These are phyloP conservation scores for Lerista edwardsae DNA, from an alignment of 2,797 vertebrate species.

Conservation along the genomic window DNA sequence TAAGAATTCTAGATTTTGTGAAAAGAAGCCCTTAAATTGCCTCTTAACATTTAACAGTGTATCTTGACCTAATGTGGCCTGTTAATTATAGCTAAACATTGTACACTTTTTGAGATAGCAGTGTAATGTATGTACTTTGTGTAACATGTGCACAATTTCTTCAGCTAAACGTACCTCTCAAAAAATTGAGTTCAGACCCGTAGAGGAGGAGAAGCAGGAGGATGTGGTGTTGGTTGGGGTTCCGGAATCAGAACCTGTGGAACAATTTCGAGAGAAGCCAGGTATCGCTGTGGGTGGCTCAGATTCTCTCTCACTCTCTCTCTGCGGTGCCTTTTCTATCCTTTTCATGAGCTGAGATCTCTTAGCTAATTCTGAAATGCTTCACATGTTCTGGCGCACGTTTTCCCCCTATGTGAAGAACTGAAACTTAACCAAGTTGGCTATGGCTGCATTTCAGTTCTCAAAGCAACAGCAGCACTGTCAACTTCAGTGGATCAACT, in stretches of 20 bases:
- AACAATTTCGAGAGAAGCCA: slow-evolving; percentile 72
- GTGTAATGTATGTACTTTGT: neutral
- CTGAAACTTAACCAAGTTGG: slow-evolving; percentile 12
- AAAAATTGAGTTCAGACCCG: slow-evolving; percentile 74
- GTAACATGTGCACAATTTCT: slow-evolving; percentile 72
- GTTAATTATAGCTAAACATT: neutral
- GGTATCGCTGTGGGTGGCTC: slow-evolving; percentile 73
- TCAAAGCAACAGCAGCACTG: neutral
- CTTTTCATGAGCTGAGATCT: slow-evolving; percentile 17
- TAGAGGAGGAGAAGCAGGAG: slow-evolving; percentile 76
- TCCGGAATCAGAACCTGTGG: slow-evolving; percentile 66
- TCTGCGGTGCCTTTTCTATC: slow-evolving; percentile 65
- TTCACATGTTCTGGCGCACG: slow-evolving; percentile 42
- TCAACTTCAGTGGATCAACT: neutral
- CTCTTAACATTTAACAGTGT: neutral
- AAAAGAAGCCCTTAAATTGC: neutral
- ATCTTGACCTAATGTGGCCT: neutral
- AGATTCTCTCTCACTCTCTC: slow-evolving; percentile 62
- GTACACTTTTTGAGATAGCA: neutral
- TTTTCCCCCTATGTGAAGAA: slow-evolving; percentile 42
- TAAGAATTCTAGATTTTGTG: neutral
- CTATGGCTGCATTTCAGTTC: neutral
- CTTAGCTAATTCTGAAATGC: slow-evolving; percentile 53
- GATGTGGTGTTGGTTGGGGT: slow-evolving; percentile 75
- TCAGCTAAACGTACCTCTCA: slow-evolving; percentile 82